phyloP scores from a whole-genome alignment of 2,888 invertebrate species.

The Fragum fragum region DNA sequence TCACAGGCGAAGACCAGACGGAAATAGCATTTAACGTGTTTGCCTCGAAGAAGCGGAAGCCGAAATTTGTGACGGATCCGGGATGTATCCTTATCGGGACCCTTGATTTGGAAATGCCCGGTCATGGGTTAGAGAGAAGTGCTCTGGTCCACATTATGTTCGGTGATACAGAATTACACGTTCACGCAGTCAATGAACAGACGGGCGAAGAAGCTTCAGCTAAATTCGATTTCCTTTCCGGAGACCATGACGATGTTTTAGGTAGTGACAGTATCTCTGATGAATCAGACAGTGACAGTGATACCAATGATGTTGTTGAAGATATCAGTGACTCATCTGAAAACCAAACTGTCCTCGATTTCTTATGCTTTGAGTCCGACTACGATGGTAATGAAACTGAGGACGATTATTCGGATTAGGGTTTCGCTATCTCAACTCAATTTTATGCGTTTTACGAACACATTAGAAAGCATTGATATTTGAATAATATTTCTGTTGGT shows the following conservation, averaged over 20 bases:
- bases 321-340: background rate
- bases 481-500: too few species aligned
- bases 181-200: conserved; percentile 53
- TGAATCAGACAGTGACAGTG: conserved; percentile 51
- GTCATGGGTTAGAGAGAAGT: conserved; percentile 36
- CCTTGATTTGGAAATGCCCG: conserved; percentile 39
- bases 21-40: conserved; percentile 50
- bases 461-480: too few species aligned
- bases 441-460: too few species aligned
- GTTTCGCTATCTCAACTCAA: too few species aligned
- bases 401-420: too few species aligned
- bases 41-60: conserved; percentile 51
- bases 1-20: conserved; percentile 31
- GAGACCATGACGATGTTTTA: conserved; percentile 50
- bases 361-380: background rate
- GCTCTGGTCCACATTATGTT: conserved; percentile 64
- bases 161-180: conserved; percentile 66
- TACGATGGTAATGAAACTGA: background rate
- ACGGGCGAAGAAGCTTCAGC: conserved; percentile 42
- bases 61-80: conserved; percentile 50
- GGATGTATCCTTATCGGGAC: conserved; percentile 55
- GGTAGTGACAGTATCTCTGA: conserved; percentile 47
- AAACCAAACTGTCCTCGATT: conserved; percentile 10
- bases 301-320: conserved; percentile 32
- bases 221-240: conserved; percentile 60